Percentiles rank a stretch among this genome's conserved stretches.
Evolutionary conservation across 1,140 invertebrate species (phyloP).

Genomic region (Papilio polyxenes): DNA sequence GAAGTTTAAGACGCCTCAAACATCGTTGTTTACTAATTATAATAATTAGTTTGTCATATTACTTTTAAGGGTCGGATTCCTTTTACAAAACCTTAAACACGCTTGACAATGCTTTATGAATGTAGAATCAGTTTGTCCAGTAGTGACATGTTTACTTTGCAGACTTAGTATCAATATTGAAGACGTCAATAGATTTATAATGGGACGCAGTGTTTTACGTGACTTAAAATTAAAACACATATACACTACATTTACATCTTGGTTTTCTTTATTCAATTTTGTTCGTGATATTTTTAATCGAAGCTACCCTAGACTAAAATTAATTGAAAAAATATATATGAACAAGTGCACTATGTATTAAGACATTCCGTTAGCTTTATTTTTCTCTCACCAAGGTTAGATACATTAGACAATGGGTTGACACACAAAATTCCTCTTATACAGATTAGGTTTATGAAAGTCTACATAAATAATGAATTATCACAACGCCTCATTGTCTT

Average conservation of each 20-base stretch:
- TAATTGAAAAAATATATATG: too few species aligned
- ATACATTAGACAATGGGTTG: neutral
- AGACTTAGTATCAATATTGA: slow-evolving; percentile 23
- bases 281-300: neutral
- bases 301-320: too few species aligned
- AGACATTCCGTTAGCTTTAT: neutral
- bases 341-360: too few species aligned
- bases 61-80: neutral
- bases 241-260: neutral
- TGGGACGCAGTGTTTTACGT: neutral
- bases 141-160: slow-evolving; percentile 2
- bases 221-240: slow-evolving; percentile 4
- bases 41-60: neutral
- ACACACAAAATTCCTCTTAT: neutral
- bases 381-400: neutral
- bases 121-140: neutral
- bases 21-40: neutral
- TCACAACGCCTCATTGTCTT: neutral
- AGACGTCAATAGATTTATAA: slow-evolving; percentile 39
- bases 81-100: neutral
- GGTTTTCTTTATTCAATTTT: neutral
- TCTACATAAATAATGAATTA: neutral
- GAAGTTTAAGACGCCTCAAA: too few species aligned
- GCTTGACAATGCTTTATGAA: neutral
- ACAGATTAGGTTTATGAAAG: neutral